phyloP scores from a whole-genome alignment of 2,888 invertebrate species.

The Beris morrisii region DNA sequence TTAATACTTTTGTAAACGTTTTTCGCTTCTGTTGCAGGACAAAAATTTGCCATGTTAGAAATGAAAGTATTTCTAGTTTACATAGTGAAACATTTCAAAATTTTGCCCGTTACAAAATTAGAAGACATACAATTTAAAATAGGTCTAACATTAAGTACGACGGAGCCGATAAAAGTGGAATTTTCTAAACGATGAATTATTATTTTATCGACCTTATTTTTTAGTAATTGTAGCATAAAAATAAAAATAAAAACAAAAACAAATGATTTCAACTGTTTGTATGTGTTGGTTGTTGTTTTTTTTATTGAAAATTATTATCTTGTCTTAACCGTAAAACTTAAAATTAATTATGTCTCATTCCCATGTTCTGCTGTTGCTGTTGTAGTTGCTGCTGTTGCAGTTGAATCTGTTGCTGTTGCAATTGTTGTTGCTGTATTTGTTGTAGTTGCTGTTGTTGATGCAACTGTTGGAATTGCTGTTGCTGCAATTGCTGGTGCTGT shows the following conservation, averaged over 20 bases:
- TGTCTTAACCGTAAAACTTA: neutral
- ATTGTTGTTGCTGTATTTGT: constrained; percentile 24
- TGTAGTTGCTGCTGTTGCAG: constrained; percentile 12
- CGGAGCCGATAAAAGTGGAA: constrained; percentile 50
- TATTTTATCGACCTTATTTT: neutral
- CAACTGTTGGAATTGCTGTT: constrained; percentile 37
- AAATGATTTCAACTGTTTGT: too few relatives aligned
- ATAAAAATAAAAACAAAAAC: neutral
- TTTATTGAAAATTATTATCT: too few relatives aligned
- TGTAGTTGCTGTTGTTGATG: constrained; percentile 39
- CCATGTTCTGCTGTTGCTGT: constrained; percentile 12
- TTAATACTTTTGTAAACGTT: neutral
- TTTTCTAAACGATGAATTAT: constrained; percentile 2
- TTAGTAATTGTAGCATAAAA: neutral
- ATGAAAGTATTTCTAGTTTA: constrained; percentile 63
- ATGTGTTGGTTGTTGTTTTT: too few relatives aligned
- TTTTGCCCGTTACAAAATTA: constrained; percentile 58
- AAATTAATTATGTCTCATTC: constrained; percentile 50
- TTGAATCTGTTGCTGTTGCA: constrained; percentile 35
- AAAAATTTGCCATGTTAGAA: constrained; percentile 68
- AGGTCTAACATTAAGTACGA: constrained; percentile 59
- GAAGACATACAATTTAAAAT: constrained; percentile 55
- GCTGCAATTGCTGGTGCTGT: constrained; percentile 45
- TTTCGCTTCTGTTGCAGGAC: constrained; percentile 57
- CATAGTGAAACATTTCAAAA: constrained; percentile 59